Evolutionary conservation across 2,888 invertebrate genomes (phyloP).

Genomic region (Criorhina ranunculi): DNA sequence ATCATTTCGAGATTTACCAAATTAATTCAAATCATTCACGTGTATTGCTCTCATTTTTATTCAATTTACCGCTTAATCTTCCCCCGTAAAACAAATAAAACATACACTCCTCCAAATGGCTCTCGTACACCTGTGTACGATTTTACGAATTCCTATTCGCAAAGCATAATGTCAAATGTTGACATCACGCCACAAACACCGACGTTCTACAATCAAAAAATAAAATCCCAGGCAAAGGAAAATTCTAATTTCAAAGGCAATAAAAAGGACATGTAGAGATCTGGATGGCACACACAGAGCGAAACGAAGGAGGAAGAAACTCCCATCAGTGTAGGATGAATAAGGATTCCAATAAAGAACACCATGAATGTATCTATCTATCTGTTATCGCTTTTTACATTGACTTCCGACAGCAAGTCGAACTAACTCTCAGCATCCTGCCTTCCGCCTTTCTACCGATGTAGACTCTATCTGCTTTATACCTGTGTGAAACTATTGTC

Average conservation of each 20-base stretch:
- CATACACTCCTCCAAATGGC: neutral
- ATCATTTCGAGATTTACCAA: constrained; percentile 13
- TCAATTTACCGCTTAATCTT: constrained; percentile 29
- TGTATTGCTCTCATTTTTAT: constrained; percentile 27
- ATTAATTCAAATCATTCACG: constrained; percentile 37
- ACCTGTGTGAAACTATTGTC: constrained; percentile 10
- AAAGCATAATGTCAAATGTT: constrained; percentile 40
- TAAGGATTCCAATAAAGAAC: constrained; percentile 35
- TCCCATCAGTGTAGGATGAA: constrained; percentile 17
- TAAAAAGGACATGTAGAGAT: constrained; percentile 40
- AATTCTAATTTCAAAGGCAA: constrained; percentile 33
- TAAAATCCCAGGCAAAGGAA: constrained; percentile 4
- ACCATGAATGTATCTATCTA: constrained; percentile 34
- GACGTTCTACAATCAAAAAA: constrained; percentile 15
- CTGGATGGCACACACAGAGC: neutral
- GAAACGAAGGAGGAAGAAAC: neutral
- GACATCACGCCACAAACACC: constrained; percentile 25
- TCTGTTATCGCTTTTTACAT: constrained; percentile 27
- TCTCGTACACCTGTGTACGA: constrained; percentile 15
- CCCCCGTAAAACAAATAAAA: constrained; percentile 27
- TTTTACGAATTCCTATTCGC: constrained; percentile 28
- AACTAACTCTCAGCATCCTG: constrained; percentile 14
- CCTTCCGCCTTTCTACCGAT: neutral
- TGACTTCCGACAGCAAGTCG: constrained; percentile 25
- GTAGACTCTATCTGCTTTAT: neutral